These are phyloP conservation scores for Pagetopsis macropterus DNA, from an alignment of 2,797 vertebrate genomes.

Conservation along the genomic window DNA sequence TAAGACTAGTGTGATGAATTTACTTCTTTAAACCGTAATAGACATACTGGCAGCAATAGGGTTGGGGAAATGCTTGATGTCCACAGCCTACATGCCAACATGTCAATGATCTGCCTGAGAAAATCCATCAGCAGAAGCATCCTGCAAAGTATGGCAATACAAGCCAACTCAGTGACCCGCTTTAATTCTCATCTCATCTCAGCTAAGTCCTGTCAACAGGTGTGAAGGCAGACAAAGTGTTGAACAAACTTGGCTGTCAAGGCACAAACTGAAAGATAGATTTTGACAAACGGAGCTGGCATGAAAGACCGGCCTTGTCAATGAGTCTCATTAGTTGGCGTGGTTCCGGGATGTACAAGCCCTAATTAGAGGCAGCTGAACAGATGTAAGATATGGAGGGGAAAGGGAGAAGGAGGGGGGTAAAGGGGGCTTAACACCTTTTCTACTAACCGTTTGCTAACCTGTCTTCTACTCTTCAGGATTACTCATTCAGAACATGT, in stretches of 20 bases:
- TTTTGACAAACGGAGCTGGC: constrained; percentile 58
- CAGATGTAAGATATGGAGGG: constrained; percentile 50
- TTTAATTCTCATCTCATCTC: constrained; percentile 18
- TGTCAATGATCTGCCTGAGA: constrained; percentile 41
- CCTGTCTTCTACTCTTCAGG: constrained; percentile 36
- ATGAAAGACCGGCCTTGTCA: constrained; percentile 70
- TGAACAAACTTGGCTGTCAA: constrained; percentile 69
- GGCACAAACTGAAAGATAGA: constrained; percentile 61
- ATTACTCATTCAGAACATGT: constrained; percentile 42
- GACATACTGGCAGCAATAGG: constrained; percentile 30
- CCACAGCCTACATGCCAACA: constrained; percentile 29
- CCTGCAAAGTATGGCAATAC: constrained; percentile 43
- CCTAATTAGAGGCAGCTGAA: constrained; percentile 75
- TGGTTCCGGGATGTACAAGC: constrained; percentile 59
- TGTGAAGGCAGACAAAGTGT: constrained; percentile 66
- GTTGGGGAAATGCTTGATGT: constrained; percentile 22
- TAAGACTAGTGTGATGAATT: background rate
- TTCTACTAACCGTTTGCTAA: constrained; percentile 43
- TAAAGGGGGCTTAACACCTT: constrained; percentile 44
- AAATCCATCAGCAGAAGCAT: constrained; percentile 42
- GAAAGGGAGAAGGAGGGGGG: background rate
- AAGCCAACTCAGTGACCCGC: constrained; percentile 52
- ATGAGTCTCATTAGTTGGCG: constrained; percentile 71
- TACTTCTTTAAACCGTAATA: background rate
- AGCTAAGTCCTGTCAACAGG: constrained; percentile 64